These are phyloP conservation scores for Oxyruncus cristatus DNA, from an alignment of 2,113 vertebrate genomes.

Conservation along the genomic window DNA sequence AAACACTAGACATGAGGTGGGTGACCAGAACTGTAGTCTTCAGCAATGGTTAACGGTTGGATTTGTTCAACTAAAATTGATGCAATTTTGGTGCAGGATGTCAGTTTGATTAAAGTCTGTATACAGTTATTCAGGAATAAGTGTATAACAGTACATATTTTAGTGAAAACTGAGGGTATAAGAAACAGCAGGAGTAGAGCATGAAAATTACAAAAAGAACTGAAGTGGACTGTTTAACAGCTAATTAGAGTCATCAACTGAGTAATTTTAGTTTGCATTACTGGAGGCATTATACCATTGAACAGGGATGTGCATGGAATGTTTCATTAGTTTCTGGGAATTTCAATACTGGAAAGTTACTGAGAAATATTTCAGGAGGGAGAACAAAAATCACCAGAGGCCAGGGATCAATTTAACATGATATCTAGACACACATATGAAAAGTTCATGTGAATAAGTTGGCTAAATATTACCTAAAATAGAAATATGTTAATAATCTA, in stretches of 20 bases:
- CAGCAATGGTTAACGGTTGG: not conserved
- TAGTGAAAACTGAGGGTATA: not conserved
- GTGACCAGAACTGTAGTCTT: not conserved
- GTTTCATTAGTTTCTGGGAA: not conserved
- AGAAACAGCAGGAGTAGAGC: slow-evolving; percentile 26
- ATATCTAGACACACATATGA: not conserved
- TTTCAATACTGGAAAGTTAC: not conserved
- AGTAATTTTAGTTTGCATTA: slow-evolving; percentile 20
- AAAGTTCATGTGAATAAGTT: not conserved
- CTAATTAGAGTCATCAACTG: slow-evolving; percentile 49
- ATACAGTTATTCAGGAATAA: not conserved
- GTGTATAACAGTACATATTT: not conserved
- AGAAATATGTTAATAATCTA: not conserved
- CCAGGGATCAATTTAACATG: not conserved
- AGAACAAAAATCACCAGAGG: not conserved
- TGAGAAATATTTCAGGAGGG: not conserved
- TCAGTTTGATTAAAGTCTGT: slow-evolving; percentile 12
- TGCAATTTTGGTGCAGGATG: not conserved
- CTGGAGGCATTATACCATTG: not conserved
- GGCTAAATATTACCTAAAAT: not conserved
- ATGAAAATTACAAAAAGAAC: not conserved
- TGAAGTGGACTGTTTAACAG: slow-evolving; percentile 42
- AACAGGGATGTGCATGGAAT: not conserved
- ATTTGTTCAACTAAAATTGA: not conserved
- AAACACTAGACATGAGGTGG: not conserved